These are phyloP conservation scores for Anguilla megastoma DNA, from an alignment of 2,797 vertebrate species.

Conservation along the genomic window DNA sequence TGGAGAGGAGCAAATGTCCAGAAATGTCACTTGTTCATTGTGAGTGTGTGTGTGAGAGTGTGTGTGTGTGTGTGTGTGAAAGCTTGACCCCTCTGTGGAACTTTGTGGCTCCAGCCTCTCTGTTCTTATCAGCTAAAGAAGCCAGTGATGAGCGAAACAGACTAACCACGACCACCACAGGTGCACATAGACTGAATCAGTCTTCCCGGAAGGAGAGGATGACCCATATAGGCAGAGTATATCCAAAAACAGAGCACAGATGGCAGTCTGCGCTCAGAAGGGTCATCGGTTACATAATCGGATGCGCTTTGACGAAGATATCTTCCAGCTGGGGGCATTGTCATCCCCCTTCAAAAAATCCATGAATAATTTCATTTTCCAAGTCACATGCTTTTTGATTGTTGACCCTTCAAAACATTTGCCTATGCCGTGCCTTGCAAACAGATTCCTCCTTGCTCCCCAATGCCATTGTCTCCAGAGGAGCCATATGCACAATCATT, in stretches of 20 bases:
- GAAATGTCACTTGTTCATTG: neutral
- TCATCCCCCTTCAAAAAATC: neutral
- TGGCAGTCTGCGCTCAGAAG: neutral
- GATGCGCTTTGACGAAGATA: neutral
- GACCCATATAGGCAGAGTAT: constrained; percentile 1
- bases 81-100: neutral
- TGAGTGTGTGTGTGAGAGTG: neutral
- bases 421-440: neutral
- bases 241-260: neutral
- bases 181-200: neutral
- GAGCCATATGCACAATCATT: neutral
- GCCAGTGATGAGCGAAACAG: neutral
- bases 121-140: neutral
- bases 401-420: neutral
- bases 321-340: neutral
- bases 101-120: neutral
- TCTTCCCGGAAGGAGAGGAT: neutral
- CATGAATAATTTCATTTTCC: neutral
- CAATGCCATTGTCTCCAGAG: neutral
- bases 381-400: neutral
- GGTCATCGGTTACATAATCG: neutral
- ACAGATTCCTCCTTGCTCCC: neutral
- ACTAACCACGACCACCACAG: constrained; percentile 7
- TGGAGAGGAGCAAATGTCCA: neutral
- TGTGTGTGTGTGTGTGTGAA: neutral